Percentiles rank a stretch among this genome's conserved stretches.
Conservation (phyloP, 2,888 invertebrate species). For the Scaptomyza cyrtandrae region DNA sequence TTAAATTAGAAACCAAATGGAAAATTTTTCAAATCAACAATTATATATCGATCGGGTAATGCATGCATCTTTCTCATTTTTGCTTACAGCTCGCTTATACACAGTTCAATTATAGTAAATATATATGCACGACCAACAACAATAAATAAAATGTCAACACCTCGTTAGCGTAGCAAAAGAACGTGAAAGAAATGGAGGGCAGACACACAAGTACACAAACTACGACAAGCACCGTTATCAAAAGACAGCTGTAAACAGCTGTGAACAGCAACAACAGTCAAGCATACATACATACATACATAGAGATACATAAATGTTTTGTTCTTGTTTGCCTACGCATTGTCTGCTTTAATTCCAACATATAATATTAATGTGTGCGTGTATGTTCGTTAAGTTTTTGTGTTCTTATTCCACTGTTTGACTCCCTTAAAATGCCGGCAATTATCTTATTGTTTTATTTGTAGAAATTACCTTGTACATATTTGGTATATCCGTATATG, state of each 20-base stretch:
- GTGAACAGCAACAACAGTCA: conserved; percentile 22
- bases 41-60: neutral
- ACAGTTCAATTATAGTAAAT: conserved; percentile 3
- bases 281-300: conserved; percentile 15
- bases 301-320: conserved; percentile 10
- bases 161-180: conserved; percentile 1
- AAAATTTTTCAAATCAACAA: neutral
- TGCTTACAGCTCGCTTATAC: too few species aligned
- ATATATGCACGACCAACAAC: conserved; percentile 3
- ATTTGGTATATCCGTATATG: conserved; percentile 30
- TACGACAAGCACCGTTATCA: conserved; percentile 62
- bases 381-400: conserved; percentile 18
- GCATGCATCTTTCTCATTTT: neutral
- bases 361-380: neutral
- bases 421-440: conserved; percentile 31
- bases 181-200: neutral
- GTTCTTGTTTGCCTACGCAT: conserved; percentile 26
- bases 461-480: conserved; percentile 52
- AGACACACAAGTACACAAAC: conserved; percentile 3
- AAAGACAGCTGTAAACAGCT: conserved; percentile 39
- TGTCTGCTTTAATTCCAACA: conserved; percentile 27
- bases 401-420: conserved; percentile 17
- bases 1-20: neutral
- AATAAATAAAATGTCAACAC: conserved; percentile 6
- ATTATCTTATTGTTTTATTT: neutral